Evolutionary conservation across 2,888 invertebrate species (phyloP).

Genomic region (Sinopyrophorus schimmeli): DNA sequence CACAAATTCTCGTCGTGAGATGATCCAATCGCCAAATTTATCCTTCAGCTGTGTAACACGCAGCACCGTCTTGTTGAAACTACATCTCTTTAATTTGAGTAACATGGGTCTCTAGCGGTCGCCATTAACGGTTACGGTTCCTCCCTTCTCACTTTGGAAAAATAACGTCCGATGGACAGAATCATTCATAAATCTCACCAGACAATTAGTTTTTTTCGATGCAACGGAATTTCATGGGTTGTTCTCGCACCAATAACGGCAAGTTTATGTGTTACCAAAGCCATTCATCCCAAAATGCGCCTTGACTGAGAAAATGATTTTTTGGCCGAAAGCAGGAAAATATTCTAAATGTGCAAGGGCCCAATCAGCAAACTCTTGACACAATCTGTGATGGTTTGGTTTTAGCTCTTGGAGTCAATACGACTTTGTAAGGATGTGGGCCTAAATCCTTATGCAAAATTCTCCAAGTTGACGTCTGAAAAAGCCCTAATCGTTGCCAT

Average conservation of each 20-base stretch:
- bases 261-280: conserved; percentile 10
- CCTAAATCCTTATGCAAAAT: conserved; percentile 16
- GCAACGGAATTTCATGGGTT: too few species aligned
- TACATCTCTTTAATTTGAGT: conserved; percentile 13
- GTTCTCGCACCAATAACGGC: too few species aligned
- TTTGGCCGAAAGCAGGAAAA: conserved; percentile 18
- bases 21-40: conserved; percentile 12
- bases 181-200: too few species aligned
- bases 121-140: conserved; percentile 43
- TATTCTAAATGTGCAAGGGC: conserved; percentile 15
- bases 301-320: conserved; percentile 19
- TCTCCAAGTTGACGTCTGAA: conserved; percentile 21
- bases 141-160: too few species aligned
- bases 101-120: conserved; percentile 42
- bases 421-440: conserved; percentile 10
- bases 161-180: too few species aligned
- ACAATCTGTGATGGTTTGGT: too few species aligned
- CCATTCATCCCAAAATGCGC: conserved; percentile 15
- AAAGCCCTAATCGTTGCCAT: conserved; percentile 11
- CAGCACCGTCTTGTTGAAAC: conserved; percentile 17
- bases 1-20: conserved; percentile 17
- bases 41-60: conserved; percentile 14
- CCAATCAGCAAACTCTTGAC: conserved; percentile 11
- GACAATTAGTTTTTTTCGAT: too few species aligned
- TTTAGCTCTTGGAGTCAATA: conserved; percentile 7